Evolutionary conservation across 2,113 vertebrate genomes (phyloP), one percentile per base, ranked within the genome.

Genomic region (Leptocoma aspasia): DNA sequence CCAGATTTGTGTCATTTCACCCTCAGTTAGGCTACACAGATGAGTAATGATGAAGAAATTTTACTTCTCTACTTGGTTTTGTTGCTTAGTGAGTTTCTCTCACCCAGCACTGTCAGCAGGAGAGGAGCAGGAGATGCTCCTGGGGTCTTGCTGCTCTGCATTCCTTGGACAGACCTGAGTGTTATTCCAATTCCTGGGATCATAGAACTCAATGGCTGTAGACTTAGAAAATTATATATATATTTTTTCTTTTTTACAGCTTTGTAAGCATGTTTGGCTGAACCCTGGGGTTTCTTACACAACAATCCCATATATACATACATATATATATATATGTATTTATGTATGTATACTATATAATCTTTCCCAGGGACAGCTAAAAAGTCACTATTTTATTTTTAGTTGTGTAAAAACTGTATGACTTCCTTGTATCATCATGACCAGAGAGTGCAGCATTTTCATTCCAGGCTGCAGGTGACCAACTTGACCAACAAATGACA

Each of bases 191-290:
- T 30, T 60, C 31, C 81, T n/a, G 10, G 37, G 31, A 41, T 75
- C 65, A 11, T 24, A 71, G 81, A 87, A 78, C 66, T 95, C 83
- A 37, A 3, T 82, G 73, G 83, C 44, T 94, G 60, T 42, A 75
- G 60, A 60, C 11, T 91, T 92, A 71, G 57, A 71, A 86, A 92
- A 52, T 39, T 7, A 11, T 16, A 2, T 23, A 0, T 80, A 13
- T 81, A 21, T 44, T 56, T 70, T 53, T 35, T 39, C 1, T 82
- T 96, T 94, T 92, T 73, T 91, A 81, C 65, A 57, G 81, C 77
- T 92, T 92, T 86, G 81, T 93, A 95, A 94, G 93, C 91, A 95
- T 95, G 94, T 92, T 82, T 95, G 89, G 76, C 92, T 95, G 91
- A 75, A 44, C 39, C 84, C 77, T 0, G 21, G 72, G 89, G 35